Evolutionary conservation across 2,113 vertebrate genomes (phyloP).

Genomic region (Sclerurus mexicanus): DNA sequence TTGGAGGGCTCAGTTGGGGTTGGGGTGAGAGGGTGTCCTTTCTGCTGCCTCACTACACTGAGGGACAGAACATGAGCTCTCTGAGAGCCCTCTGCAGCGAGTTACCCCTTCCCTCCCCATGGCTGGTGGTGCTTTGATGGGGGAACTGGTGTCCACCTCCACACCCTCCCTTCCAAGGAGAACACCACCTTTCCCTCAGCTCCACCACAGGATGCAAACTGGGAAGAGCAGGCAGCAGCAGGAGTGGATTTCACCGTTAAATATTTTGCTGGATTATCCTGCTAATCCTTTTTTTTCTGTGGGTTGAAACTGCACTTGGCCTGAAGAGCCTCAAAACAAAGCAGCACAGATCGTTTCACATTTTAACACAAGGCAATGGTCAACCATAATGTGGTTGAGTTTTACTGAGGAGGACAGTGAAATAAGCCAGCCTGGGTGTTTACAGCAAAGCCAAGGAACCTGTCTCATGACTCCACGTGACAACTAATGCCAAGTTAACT

Average conservation of each 20-base stretch:
- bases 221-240: neutral
- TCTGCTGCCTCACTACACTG: neutral
- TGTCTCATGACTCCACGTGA: neutral
- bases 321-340: neutral
- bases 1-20: neutral
- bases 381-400: neutral
- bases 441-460: neutral
- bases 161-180: neutral
- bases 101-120: neutral
- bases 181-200: neutral
- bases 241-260: conserved; percentile 12
- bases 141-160: neutral
- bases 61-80: neutral
- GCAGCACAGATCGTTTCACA: neutral
- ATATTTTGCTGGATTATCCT: conserved; percentile 15
- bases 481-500: neutral
- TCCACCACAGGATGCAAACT: neutral
- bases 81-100: neutral
- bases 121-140: neutral
- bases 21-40: neutral
- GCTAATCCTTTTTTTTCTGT: neutral
- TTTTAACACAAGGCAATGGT: neutral
- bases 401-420: neutral
- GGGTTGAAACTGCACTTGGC: neutral
- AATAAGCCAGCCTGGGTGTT: neutral